Base-by-base conservation (phyloP, 2,888 invertebrate genomes). In the Pediacus dermestoides region DNA sequence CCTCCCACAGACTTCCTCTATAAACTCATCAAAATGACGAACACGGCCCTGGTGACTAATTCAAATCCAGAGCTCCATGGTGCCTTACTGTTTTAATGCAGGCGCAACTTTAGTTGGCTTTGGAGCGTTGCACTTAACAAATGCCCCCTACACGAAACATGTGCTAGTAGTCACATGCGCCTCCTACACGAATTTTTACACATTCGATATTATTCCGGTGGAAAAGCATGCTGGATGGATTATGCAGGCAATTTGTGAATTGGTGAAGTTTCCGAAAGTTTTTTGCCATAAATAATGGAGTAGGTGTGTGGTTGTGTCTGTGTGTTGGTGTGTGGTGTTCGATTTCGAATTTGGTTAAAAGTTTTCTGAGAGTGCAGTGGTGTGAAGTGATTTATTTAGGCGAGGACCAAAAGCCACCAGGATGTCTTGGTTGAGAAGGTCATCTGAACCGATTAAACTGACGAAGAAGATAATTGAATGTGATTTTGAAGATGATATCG, bases 401-500 rank as follows among this genome's bases (percentile, higher is more conserved):
- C n/a, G n/a, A n/a, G n/a, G n/a, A n/a, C n/a, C n/a, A n/a, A n/a
- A n/a, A n/a, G n/a, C n/a, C n/a, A n/a, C n/a, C n/a, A 28, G n/a
- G 14, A 62, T 63, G 63, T 59, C 63, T 39, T 66, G 66, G 66
- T 52, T 63, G 22, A 53, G 63, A 38, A 51, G 63, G 34, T 59
- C 58, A 7, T 61, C 59, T 2, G 61, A 61, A 26, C 57, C 62
- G 3, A 44, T 54, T 15, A 56, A 52, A 42, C 28, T 53, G 30
- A 30, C 45, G 8, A 53, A 52, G 36, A 54, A 50, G 21, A 18
- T 44, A 26, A 38, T 48, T 34, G 50, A 42, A 36, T 55, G 46
- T 31, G 53, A 55, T 18, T 46, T 47, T 36, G 46, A 48, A 30
- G 57, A 46, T 22, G 44, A 59, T 39, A 50, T 48, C 23, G 61